Evolutionary conservation across 2,797 vertebrate genomes (phyloP), one percentile per base, ranked within the genome.

Genomic region (Chelidonichthys spinosus): DNA sequence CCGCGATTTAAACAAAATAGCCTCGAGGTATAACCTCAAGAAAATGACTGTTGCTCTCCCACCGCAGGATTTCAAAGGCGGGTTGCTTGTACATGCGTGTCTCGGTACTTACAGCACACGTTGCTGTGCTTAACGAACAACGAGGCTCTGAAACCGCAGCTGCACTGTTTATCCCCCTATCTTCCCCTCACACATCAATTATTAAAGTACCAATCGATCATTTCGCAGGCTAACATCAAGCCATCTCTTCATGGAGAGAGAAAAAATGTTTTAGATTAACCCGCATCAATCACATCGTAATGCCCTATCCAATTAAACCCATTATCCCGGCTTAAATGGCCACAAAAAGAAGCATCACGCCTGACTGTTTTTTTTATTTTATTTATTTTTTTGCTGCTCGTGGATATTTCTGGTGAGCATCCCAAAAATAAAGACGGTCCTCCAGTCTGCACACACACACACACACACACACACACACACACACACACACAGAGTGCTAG

Each of bases 121-220:
- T 73, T 81, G 89, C 82, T 90, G 89, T 90, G 89, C 90, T 93
- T 91, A 92, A 92, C 87, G 90, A 93, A 92, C 85, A 87, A 90
- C 83, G 76, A 87, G 82, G 56, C 80, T 84, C 82, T 74, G 85
- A 91, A 93, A 93, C 92, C 92, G 85, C 91, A 92, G 92, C 90
- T 92, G 89, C 85, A 71, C 85, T 86, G 87, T 91, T 92, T 91
- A 90, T 39, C 37, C 90, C 90, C 89, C 87, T 83, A 90, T 91
- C 87, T 90, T 86, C 87, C 90, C 87, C 89, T 86, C 82, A 84
- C 87, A 82, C 92, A 95, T 95, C 92, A 95, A 95, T 95, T 95
- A 95, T 95, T 95, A 92, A 95, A 89, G 91, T 85, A 76, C 64
- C 77, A 84, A 95, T 95, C 93, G 94, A 95, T 94, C 91, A 94